phyloP scores from a whole-genome alignment of 2,797 vertebrate genomes.

The Pseudotriccus pelzelni region DNA sequence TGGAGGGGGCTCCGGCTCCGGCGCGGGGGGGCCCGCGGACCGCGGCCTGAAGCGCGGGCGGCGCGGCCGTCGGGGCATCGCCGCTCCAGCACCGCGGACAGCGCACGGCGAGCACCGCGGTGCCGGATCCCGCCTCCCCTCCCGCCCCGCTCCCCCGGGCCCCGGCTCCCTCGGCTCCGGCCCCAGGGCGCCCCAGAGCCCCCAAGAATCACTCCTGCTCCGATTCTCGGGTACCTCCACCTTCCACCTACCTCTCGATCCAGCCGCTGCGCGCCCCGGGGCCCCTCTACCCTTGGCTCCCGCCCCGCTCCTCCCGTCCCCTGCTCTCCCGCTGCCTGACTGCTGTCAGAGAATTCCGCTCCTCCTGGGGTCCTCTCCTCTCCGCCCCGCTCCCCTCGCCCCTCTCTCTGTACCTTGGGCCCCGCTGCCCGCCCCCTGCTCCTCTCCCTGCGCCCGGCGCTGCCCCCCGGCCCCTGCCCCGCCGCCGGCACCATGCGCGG shows the following conservation, averaged over 20 bases:
- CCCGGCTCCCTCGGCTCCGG: not conserved
- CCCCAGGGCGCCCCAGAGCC: accelerated
- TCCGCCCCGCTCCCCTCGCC: not conserved
- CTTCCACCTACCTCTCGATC: not conserved
- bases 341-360: not conserved
- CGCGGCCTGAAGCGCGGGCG: not conserved
- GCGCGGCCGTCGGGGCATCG: not conserved
- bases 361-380: not conserved
- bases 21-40: not conserved
- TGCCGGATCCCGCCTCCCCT: not conserved
- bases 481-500: conserved; percentile 46
- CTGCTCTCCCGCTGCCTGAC: not conserved
- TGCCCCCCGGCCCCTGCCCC: not conserved
- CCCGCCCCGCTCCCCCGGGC: not conserved
- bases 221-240: too few relatives aligned
- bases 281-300: not conserved
- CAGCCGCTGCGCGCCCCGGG: not conserved
- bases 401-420: not conserved
- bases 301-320: not conserved
- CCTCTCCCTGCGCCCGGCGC: not conserved
- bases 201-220: not conserved
- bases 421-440: not conserved
- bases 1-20: not conserved
- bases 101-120: not conserved
- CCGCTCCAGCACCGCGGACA: conserved; percentile 70